Evolutionary conservation across 2,113 vertebrate genomes (phyloP), one percentile per base, ranked within the genome.

Genomic region (Sapajus apella): DNA sequence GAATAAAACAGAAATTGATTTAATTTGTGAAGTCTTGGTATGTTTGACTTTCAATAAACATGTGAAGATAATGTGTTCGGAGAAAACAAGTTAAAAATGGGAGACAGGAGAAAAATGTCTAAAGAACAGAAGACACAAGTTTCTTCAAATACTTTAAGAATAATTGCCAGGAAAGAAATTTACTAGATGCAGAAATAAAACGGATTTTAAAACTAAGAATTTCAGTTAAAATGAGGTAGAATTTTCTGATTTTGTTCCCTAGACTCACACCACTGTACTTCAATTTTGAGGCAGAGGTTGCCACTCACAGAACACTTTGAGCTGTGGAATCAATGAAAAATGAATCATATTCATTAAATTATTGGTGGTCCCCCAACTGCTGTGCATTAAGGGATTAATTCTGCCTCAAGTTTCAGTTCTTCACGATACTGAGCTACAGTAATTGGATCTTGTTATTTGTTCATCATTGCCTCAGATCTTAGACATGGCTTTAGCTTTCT

Each of bases 1-100:
- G 2, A 16, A 80, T 87, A 47, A 82, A 96, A 84, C 10, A 96
- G 47, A 97, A 95, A 86, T 30, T 83, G 37, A 76, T 35, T 75
- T 77, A 58, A 82, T 89, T 76, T 92, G 91, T 43, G 11, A 94
- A 94, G 30, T 84, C n/a, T 95, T 91, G 66, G 80, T 37, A 86
- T 30, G 18, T 96, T 80, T 90, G n/a, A 75, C 7, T 95, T 93
- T 61, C 32, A 75, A 8, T 91, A 76, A 89, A 82, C 43, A 58
- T 21, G 56, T 79, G 64, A 85, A 82, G 35, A 64, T 87, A 91
- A 30, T 30, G 66, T 85, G 27, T 81, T 90, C 45, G 81, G 47
- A 56, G 30, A 91, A 56, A 89, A 43, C 40, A 70, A 94, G 23
- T 87, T 90, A 35, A 81, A 94, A 80, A 83, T 68, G 84, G 25